Evolutionary conservation across 1,140 invertebrate genomes (phyloP), one percentile per base, ranked within the genome.

Genomic region (Drosophila lacertosa): DNA sequence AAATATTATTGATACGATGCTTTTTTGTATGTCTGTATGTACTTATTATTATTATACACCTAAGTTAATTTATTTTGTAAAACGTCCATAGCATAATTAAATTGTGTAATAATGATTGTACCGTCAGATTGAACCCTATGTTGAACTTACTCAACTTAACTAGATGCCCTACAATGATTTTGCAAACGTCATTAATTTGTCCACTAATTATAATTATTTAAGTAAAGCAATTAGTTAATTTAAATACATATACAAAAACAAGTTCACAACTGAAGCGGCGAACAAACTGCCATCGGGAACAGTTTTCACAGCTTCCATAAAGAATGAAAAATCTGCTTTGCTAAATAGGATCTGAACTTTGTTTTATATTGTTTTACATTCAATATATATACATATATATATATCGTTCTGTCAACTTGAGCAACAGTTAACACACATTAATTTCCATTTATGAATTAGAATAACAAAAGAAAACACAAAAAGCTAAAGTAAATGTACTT

Each of bases 141-240:
- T 22, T 48, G n/a, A n/a, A n/a, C 40, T 37, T 60, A 24, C 15
- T 10, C 47, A 45, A 65, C 37, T 42, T 37, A n/a, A 64, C 60
- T 45, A 54, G 7, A 32, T 44, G 53, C 22, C 37, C 37, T 45
- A 44, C 57, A 15, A 57, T 44, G 4, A 44, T 44, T 57, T 57
- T 13, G 26, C 24, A 29, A 33, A 7, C 32, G 13, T 50, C 15
- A 50, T 50, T 40, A 11, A 65, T 80, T 81, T 77, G 78, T 81
- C 74, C 78, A 82, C 54, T 82, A 81, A 82, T 64, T 68, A 48
- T 78, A 78, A 83, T 66, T 70, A 51, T 58, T 71, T 82, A 82
- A 82, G 78, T 82, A 83, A 82, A 82, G 42, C 74, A 82, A 84
- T 84, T 83, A 83, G 79, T 84, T 84, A 84, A 83, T 83, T 84